Conservation (phyloP, 2,888 invertebrate species). For the Smittia sp. region DNA sequence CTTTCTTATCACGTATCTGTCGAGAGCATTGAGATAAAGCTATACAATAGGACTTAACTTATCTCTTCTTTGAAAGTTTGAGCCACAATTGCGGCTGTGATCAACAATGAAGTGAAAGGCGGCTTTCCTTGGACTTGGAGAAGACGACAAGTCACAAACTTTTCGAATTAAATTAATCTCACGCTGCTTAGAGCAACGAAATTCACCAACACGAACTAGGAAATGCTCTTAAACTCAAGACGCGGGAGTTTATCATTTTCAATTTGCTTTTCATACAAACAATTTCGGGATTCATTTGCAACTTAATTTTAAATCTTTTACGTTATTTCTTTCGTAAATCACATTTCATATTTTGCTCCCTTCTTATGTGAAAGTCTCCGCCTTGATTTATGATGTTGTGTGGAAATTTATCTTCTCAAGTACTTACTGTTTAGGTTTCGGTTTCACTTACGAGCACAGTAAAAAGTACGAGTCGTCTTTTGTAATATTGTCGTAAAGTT, state of each 20-base stretch:
- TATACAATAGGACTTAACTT: neutral
- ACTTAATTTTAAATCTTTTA: neutral
- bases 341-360: too few species aligned
- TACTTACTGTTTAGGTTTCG: slow-evolving; percentile 3
- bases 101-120: neutral
- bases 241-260: too few species aligned
- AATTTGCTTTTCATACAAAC: neutral
- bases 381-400: slow-evolving; percentile 16
- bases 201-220: too few species aligned
- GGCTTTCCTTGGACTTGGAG: too few species aligned
- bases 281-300: neutral
- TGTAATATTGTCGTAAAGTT: neutral
- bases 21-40: neutral
- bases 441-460: neutral
- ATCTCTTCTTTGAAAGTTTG: neutral
- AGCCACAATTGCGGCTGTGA: neutral
- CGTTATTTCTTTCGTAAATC: too few species aligned
- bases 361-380: too few species aligned
- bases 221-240: too few species aligned
- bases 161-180: neutral
- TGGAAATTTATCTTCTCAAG: slow-evolving; percentile 28
- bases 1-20: slow-evolving; percentile 17
- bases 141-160: neutral
- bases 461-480: neutral
- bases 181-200: too few species aligned